Base-by-base conservation (phyloP, 1,140 invertebrate species). In the Danaus plexippus region DNA sequence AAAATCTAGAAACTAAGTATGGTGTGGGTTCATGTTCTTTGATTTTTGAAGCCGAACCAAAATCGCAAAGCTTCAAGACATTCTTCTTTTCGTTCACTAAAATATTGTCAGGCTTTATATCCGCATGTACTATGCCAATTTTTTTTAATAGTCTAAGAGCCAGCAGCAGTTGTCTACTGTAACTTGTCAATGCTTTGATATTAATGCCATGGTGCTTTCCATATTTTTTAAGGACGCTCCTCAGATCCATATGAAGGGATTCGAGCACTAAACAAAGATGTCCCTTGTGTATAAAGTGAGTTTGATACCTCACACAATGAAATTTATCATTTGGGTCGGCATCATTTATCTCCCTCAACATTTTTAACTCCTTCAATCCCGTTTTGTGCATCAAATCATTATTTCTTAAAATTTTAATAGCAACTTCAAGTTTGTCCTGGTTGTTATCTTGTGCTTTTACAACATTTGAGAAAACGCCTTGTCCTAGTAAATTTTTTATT, bases 301-400 rank as follows among this genome's bases (percentile, higher is more conserved):
- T 85, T 66, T 94, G 94, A 44, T 99, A 89, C 59, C 96, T 90
- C 15, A 99, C 89, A 88, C 97, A 98, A 87, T 99, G 98, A 81
- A 97, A 98, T 85, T 96, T 94, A 87, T 99, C 97, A 71, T 99
- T 96, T 9, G 96, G 94, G 90, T 99, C 98, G 12, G 96, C 94
- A 80, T 98, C 96, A 85, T 98, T 99, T 9, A 99, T 88, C 73
- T 96, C 94, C 71, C 96, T 93, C 10, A 99, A 84, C 57, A 97
- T 93, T 83, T 98, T 95, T 61, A 99, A 87, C 89, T 99, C 98
- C 75, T 98, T 98, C 49, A 99, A 85, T 18, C 98, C 98, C 51
- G 97, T 98, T 89, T 97, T 99, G 75, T 98, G 95, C 97, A 99
- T 99, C 66, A 99, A 92, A 88, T 99, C 98, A 89, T 99, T 99